These are phyloP conservation scores for Equus quagga DNA, from an alignment of 2,113 vertebrate species.

Conservation along the genomic window DNA sequence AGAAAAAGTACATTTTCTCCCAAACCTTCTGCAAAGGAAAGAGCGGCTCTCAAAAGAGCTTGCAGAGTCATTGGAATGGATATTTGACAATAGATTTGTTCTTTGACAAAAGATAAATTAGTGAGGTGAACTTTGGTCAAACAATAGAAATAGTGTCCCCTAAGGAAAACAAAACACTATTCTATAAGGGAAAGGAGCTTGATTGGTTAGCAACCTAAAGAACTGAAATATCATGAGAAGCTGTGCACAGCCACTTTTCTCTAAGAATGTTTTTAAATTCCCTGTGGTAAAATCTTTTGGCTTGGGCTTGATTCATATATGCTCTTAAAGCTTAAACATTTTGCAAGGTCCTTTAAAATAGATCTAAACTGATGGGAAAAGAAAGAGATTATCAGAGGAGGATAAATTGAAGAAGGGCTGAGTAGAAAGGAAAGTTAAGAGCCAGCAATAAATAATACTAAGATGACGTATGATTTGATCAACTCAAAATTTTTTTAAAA, in stretches of 20 bases:
- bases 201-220: neutral
- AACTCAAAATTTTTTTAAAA: neutral
- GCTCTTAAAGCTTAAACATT: neutral
- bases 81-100: constrained; percentile 49
- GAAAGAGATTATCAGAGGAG: neutral
- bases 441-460: neutral
- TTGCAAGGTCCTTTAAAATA: constrained; percentile 18
- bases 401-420: neutral
- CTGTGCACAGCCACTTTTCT: neutral
- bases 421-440: neutral
- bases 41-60: constrained; percentile 42
- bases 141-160: constrained; percentile 1
- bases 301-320: neutral
- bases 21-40: neutral
- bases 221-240: neutral
- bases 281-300: neutral
- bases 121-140: constrained; percentile 40
- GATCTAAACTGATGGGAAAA: neutral
- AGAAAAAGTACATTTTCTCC: constrained; percentile 8
- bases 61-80: neutral
- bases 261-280: neutral
- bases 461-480: neutral
- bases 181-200: neutral
- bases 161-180: neutral
- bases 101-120: constrained; percentile 43